Evolutionary conservation across 2,888 invertebrate species (phyloP), one percentile per base, ranked within the genome.

Genomic region (Timandra comae): DNA sequence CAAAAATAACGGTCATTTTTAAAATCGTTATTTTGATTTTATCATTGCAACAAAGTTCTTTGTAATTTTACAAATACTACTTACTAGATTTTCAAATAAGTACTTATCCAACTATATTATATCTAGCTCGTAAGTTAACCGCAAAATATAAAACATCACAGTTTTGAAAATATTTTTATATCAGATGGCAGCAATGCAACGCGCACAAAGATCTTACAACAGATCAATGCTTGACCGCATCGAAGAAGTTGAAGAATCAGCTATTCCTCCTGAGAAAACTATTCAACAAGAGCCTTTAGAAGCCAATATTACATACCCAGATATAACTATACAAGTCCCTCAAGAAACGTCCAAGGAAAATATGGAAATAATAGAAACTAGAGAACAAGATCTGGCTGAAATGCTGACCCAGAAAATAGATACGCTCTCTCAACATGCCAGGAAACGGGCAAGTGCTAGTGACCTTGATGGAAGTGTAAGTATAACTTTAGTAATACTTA

Each of bases 321-420:
- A 35, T 13, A 34, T 27, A 28, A 33, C 23, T 4, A 30, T n/a
- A n/a, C n/a, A n/a, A 21, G 5, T 13, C 10, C 21, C 11, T 3
- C 27, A 22, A 29, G 49, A 58, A 29, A 6, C 33, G 16, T 39
- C 52, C 0, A 47, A 40, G 16, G 54, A 49, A 6, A 26, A 7
- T 12, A 24, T 52, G 29, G 55, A 55, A n/a, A 19, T 54, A 3
- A 16, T 6, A 16, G 16, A 16, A 16, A 16, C 16, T 16, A 16
- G 16, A 16, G 16, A 16, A 16, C 16, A 19, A 22, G 75, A 76
- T 22, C 56, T 74, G 30, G 36, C 63, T 0, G 65, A 75, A 0
- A 33, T 76, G 30, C 62, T 60, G 0, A 79, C 80, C 6, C 82
- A 81, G 38, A 68, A 66, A 19, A 29, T 80, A 9, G 47, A 56